Base-by-base conservation (phyloP, 2,888 invertebrate species). In the Drosophila flavopinicola region DNA sequence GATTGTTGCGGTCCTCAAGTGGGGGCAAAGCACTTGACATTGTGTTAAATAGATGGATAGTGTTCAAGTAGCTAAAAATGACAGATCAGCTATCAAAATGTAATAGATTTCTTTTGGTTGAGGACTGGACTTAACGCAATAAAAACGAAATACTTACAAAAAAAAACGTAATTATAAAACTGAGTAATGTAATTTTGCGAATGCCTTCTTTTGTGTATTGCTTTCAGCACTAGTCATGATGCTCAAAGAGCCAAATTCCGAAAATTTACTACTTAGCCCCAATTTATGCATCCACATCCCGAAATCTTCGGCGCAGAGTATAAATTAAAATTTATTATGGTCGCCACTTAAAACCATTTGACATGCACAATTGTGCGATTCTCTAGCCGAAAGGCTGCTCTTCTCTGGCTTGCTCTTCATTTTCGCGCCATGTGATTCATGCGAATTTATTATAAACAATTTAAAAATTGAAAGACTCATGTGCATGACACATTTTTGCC, bases 371-470 rank as follows among this genome's bases (percentile, higher is more conserved):
- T 76, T 82, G 74, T 63, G 66, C 70, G 56, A 27, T 48, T 42
- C 54, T 60, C 54, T 61, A 38, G 58, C 13, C 30, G 41, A 72
- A 42, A 51, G 47, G 23, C 57, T 29, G 58, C 35, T n/a, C n/a
- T n/a, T n/a, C n/a, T n/a, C n/a, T n/a, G 20, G 9, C 25, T 4
- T 20, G 39, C 39, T 56, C 56, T 54, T 39, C 17, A 24, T 38
- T 29, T 45, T 38, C 11, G 52, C 29, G 35, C 3, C 3, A 29
- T 48, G 59, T 80, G 80, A 85, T 68, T 80, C 80, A 80, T 63
- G 48, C 45, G 44, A 75, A 85, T 80, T 85, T 83, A 79, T 78
- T 79, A 70, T 58, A 69, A 78, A 78, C 69, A 85, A 85, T 84
- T 79, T 66, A 49, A 33, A 53, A 17, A 54, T 56, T 33, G 45